phyloP scores from a whole-genome alignment of 2,888 invertebrate species.

The Agrotis clavis region DNA sequence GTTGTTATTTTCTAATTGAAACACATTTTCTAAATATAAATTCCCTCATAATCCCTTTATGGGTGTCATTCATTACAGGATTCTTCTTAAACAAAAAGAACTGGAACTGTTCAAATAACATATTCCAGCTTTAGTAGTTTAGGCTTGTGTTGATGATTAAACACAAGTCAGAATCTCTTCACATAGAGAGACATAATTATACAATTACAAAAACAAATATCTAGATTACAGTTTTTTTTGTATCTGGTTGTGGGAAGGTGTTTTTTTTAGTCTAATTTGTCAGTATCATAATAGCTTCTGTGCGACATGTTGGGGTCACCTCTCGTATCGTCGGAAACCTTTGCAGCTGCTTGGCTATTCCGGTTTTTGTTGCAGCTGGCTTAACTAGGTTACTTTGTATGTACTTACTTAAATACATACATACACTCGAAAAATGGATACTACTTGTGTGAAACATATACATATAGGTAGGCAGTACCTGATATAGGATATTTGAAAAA shows the following conservation, averaged over 20 bases:
- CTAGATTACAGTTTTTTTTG: background rate
- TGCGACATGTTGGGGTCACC: constrained; percentile 16
- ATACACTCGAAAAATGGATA: constrained; percentile 21
- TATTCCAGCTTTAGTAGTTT: background rate
- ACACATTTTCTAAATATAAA: background rate
- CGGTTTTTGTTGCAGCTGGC: constrained; percentile 74
- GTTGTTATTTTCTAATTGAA: background rate
- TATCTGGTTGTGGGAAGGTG: background rate
- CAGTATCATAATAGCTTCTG: constrained; percentile 6
- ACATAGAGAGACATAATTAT: too few species aligned
- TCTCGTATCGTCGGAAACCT: constrained; percentile 40
- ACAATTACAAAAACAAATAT: background rate
- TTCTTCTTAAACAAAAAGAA: too few species aligned
- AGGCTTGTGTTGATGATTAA: background rate
- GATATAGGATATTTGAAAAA: background rate
- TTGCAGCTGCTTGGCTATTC: constrained; percentile 71
- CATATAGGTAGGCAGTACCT: background rate
- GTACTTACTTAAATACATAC: too few species aligned
- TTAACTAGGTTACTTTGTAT: constrained; percentile 67
- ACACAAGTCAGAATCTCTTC: background rate
- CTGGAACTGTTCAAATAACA: background rate
- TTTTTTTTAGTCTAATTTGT: background rate
- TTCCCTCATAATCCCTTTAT: background rate
- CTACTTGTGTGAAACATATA: constrained; percentile 5
- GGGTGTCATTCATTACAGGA: background rate